Base-by-base conservation (phyloP, 1,140 invertebrate species). In the Geopemphigus sp. region DNA sequence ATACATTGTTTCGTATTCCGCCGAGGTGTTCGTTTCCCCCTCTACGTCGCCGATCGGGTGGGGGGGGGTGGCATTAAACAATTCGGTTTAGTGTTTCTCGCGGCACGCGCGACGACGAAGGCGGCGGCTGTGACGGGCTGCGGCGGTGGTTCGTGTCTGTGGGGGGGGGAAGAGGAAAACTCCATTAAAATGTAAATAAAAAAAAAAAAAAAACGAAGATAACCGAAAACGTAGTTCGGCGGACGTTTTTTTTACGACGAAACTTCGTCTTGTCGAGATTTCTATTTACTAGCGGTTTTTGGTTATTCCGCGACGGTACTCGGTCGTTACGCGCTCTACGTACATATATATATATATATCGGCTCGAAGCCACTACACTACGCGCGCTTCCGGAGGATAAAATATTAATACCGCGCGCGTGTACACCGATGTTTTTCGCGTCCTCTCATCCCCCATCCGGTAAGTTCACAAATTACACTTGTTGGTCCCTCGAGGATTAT, bases 261-360 rank as follows among this genome's bases (percentile, higher is more conserved):
- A 74, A 74, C 50, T 74, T 74, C 19, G 50, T 57, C 72, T 57
- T 45, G 5, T 54, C 72, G 15, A 74, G 50, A 74, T 74, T 74
- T 74, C 54, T 39, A 74, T 74, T 39, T 57, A 57, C 54, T 32
- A 59, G 54, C 39, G 29, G 72, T 57, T 74, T n/a, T 74, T 59
- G 29, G 29, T 74, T 74, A 74, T 74, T 74, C 53, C 8, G 29
- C 19, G 19, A 15, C 53, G 32, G 53, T 73, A 29, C 56, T 73
- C 56, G 50, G 11, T 57, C 15, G 50, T 73, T 47, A 29, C 70
- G 54, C 24, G 24, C 24, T 39, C 19, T 50, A 73, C 54, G 54
- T n/a, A 70, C 66, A 50, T n/a, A n/a, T n/a, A n/a, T n/a, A n/a
- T n/a, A n/a, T n/a, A n/a, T n/a, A n/a, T n/a, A n/a, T n/a, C n/a